phyloP scores from a whole-genome alignment of 2,797 vertebrate genomes.

The Sardinella longiceps region DNA sequence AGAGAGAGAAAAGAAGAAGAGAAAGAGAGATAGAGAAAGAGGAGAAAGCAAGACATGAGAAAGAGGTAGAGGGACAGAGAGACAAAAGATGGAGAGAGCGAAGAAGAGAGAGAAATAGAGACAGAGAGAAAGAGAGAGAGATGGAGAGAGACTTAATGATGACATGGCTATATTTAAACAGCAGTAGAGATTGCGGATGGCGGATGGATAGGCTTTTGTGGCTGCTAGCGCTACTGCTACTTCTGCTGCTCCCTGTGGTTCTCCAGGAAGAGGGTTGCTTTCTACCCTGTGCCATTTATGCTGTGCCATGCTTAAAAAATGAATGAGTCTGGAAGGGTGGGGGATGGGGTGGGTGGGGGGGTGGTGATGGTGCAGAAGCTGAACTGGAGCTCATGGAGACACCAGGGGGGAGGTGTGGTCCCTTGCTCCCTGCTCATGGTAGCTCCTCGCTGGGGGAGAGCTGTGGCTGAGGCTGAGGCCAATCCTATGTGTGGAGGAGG shows the following conservation, averaged over 20 bases:
- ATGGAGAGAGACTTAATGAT: conserved; percentile 34
- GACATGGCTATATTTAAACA: conserved; percentile 54
- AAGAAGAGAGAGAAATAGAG: no score
- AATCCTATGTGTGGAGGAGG: neutral
- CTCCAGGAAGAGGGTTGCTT: conserved; percentile 30
- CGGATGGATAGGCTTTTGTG: conserved; percentile 44
- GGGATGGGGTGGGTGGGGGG: neutral
- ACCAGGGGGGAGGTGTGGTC: neutral
- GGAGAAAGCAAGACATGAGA: no score
- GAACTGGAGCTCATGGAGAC: neutral
- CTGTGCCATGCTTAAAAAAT: conserved; percentile 41
- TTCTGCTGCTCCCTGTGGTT: conserved; percentile 11
- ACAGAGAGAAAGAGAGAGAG: neutral
- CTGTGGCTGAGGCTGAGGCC: neutral
- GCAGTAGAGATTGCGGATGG: conserved; percentile 56
- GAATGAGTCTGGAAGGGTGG: conserved; percentile 18
- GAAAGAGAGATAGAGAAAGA: neutral
- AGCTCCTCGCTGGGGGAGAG: neutral
- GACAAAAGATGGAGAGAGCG: neutral
- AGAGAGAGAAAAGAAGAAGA: neutral
- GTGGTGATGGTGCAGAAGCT: neutral
- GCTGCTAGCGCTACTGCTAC: neutral
- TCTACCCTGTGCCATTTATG: conserved; percentile 31
- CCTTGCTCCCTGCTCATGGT: neutral
- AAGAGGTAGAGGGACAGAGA: neutral